phyloP scores from a whole-genome alignment of 2,113 vertebrate genomes.

The Piliocolobus tephrosceles region DNA sequence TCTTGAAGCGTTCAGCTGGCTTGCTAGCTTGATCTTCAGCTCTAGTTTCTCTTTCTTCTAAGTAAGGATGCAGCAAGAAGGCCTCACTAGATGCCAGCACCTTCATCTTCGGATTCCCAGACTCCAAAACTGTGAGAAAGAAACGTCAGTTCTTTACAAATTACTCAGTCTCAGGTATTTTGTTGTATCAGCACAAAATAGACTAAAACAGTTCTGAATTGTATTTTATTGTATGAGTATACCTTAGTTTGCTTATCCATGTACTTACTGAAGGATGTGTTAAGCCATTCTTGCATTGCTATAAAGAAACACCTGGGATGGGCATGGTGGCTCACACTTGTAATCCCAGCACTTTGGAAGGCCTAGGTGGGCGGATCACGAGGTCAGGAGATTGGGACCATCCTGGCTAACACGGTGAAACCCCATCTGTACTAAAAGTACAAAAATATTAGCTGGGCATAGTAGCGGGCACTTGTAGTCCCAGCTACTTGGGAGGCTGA shows the following conservation, averaged over 20 bases:
- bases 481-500: too few relatives aligned
- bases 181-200: not conserved
- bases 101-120: not conserved
- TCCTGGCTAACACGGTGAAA: too few relatives aligned
- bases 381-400: too few relatives aligned
- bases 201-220: not conserved
- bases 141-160: too few relatives aligned
- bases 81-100: not conserved
- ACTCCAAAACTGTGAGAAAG: not conserved
- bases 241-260: not conserved
- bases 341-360: too few relatives aligned
- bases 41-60: not conserved
- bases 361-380: too few relatives aligned
- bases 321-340: too few relatives aligned
- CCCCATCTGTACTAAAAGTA: too few relatives aligned
- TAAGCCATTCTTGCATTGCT: too few relatives aligned
- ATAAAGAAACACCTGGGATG: too few relatives aligned
- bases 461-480: too few relatives aligned
- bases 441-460: rapidly evolving
- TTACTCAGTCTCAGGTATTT: not conserved
- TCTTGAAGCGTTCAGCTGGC: rapidly evolving
- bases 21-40: not conserved
- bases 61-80: not conserved
- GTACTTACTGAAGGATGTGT: not conserved
- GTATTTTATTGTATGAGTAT: not conserved